Evolutionary conservation across 2,888 invertebrate species (phyloP), one percentile per base, ranked within the genome.

Genomic region (Caenorhabditis afra): DNA sequence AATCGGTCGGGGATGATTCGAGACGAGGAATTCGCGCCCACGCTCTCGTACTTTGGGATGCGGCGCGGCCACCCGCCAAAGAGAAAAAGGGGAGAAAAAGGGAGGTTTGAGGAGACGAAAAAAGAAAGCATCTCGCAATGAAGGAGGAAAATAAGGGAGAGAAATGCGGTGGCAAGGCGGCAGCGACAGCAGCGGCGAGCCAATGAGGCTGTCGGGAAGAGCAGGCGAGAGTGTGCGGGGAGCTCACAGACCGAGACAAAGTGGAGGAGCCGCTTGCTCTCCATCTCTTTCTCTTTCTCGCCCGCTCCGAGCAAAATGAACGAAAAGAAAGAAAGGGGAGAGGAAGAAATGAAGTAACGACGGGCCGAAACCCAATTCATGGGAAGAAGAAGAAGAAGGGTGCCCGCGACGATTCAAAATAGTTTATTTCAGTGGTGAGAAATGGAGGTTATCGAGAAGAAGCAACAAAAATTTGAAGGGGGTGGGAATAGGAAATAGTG

Each of bases 361-460:
- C 22, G 57, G 57, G 57, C 39, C 57, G 41, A 41, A 18, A 61
- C 61, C 61, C 61, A 47, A 47, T 61, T 37, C 16, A 37, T 35
- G 8, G 16, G 14, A n/a, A n/a, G n/a, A n/a, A n/a, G n/a, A n/a
- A 53, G 41, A 53, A 53, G 35, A 53, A 35, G 35, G 1, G 16
- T 2, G 52, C 35, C 53, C 23, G 37, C 1, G 16, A 14, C 18
- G 5, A 45, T 45, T 47, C 47, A 22, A 45, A 61, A 47, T 16
- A 29, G 22, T 45, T 49, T 35, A 57, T 57, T 57, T 29, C 29
- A 29, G 29, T 29, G 29, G 57, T 57, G 22, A 41, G 41, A 41
- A 55, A 55, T n/a, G 29, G 29, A 29, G 7, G 29, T 29, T 29
- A 29, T 29, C 29, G 29, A 44, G 44, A 44, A 44, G 11, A 44